Conservation (phyloP, 2,113 vertebrate genomes). For the Phrynocephalus versicolor region DNA sequence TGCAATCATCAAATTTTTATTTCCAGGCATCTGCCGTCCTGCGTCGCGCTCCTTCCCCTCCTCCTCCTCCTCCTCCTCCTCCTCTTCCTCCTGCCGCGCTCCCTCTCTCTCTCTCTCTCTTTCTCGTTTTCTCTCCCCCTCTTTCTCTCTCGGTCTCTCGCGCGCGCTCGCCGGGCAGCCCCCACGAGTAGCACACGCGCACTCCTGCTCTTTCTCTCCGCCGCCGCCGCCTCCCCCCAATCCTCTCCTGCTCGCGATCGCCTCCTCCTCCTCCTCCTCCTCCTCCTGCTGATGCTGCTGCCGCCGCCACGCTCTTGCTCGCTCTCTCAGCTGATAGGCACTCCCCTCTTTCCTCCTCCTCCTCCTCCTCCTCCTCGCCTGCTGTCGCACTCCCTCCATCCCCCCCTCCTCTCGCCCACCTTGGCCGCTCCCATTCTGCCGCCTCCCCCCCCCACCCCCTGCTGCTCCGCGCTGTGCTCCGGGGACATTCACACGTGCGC, state of each 20-base stretch:
- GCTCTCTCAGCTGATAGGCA: conserved; percentile 27
- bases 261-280: conserved; percentile 35
- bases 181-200: conserved; percentile 49
- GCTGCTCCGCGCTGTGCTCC: not conserved
- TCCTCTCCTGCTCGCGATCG: conserved; percentile 36
- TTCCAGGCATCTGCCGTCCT: conserved; percentile 87
- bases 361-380: conserved; percentile 33
- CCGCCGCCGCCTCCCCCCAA: conserved; percentile 17
- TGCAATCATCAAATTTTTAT: conserved; percentile 87
- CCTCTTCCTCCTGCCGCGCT: conserved; percentile 42
- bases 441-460: conserved; percentile 25
- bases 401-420: conserved; percentile 18
- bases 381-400: conserved; percentile 14
- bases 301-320: conserved; percentile 9
- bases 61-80: conserved; percentile 43
- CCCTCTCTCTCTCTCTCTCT: conserved; percentile 38
- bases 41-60: conserved; percentile 77
- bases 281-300: conserved; percentile 1
- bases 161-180: conserved; percentile 24
- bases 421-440: not conserved
- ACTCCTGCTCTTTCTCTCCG: conserved; percentile 45
- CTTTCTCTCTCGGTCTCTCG: conserved; percentile 26
- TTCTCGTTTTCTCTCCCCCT: conserved; percentile 29
- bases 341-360: conserved; percentile 40
- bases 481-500: not conserved